These are phyloP conservation scores for Sebastes fasciatus DNA, from an alignment of 2,113 vertebrate genomes.

Conservation along the genomic window DNA sequence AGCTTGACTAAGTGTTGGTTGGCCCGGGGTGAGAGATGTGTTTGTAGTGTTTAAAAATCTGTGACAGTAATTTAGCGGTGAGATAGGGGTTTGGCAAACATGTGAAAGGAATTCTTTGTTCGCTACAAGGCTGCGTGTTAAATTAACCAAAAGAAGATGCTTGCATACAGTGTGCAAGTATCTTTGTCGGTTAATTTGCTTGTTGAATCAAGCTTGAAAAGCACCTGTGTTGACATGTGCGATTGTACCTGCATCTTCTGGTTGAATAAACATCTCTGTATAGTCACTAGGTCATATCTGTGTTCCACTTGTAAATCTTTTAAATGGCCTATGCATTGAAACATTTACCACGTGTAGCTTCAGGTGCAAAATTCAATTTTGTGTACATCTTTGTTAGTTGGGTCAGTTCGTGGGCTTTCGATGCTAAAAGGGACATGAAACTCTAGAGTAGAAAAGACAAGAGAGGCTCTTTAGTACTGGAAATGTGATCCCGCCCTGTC, in stretches of 20 bases:
- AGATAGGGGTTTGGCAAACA: conserved; percentile 29
- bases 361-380: not conserved
- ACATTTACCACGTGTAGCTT: not conserved
- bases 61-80: conserved; percentile 26
- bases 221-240: conserved; percentile 14
- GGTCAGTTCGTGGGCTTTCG: not conserved
- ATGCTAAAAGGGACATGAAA: conserved; percentile 13
- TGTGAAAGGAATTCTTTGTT: conserved; percentile 38
- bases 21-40: conserved; percentile 14
- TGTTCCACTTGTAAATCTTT: not conserved
- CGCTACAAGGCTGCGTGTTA: conserved; percentile 11
- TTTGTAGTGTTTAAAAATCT: conserved; percentile 29
- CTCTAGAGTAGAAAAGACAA: conserved; percentile 13
- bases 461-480: conserved; percentile 18
- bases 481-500: conserved; percentile 46
- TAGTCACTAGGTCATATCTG: not conserved
- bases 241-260: conserved; percentile 9
- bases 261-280: not conserved
- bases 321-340: not conserved
- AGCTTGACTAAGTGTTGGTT: conserved; percentile 16
- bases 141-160: not conserved
- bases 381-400: not conserved
- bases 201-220: conserved; percentile 23
- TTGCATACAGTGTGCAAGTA: not conserved
- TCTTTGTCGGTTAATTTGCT: conserved; percentile 1